phyloP scores from a whole-genome alignment of 2,113 vertebrate species.

The Embiotoca jacksoni region DNA sequence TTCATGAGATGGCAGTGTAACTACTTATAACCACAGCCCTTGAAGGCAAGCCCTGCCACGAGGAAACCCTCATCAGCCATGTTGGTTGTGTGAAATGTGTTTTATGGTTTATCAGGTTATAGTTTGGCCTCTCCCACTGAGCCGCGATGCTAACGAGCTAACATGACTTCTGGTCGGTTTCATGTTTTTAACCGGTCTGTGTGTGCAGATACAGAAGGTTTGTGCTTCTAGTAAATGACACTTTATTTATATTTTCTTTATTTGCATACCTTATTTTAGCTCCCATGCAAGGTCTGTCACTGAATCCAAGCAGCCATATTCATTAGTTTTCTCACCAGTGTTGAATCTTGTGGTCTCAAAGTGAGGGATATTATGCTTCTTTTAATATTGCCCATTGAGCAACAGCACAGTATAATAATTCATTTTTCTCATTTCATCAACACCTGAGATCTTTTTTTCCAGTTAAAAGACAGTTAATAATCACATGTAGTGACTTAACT shows the following conservation, averaged over 20 bases:
- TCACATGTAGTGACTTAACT: no score
- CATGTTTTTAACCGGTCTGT: not conserved
- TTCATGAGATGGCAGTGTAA: constrained; percentile 48
- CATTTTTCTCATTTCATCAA: no score
- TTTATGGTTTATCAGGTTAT: constrained; percentile 22
- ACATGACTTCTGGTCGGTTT: not conserved
- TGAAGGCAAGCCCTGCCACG: constrained; percentile 25
- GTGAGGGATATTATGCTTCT: not conserved
- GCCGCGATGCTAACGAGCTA: constrained; percentile 21
- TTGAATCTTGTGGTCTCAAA: not conserved
- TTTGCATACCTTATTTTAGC: not conserved
- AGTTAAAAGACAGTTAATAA: no score
- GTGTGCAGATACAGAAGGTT: no score
- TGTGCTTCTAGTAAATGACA: no score
- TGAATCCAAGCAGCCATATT: not conserved
- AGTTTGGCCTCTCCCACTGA: constrained; percentile 26
- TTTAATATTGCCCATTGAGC: constrained; percentile 1
- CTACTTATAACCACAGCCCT: constrained; percentile 51
- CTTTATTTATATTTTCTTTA: no score
- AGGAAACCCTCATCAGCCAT: constrained; percentile 42
- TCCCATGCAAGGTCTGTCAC: not conserved
- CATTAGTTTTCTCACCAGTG: not conserved
- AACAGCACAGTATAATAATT: not conserved
- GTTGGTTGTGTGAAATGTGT: constrained; percentile 42
- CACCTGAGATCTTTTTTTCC: not conserved